These are phyloP conservation scores for Myrmophylax atrothorax DNA, from an alignment of 2,113 vertebrate species.

Conservation along the genomic window DNA sequence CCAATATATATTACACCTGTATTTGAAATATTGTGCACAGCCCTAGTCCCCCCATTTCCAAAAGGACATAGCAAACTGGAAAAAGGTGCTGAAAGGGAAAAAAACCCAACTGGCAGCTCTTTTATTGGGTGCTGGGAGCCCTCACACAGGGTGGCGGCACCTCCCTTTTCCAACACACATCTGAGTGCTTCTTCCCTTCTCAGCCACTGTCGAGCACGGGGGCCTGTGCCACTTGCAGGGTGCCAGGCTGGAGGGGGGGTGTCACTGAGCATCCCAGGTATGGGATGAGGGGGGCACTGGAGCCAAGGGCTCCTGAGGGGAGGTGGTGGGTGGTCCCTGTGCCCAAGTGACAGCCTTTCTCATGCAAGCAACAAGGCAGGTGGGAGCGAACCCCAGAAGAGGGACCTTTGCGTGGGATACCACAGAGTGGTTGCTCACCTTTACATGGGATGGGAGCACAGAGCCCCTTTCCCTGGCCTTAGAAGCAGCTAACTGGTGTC, in stretches of 20 bases:
- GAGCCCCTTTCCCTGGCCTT: not conserved
- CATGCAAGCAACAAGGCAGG: not conserved
- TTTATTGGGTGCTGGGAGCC: not conserved
- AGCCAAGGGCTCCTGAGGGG: not conserved
- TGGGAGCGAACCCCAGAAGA: not conserved
- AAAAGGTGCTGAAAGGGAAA: not conserved
- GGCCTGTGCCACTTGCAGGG: not conserved
- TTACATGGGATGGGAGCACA: not conserved
- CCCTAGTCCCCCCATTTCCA: not conserved
- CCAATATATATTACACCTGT: not conserved
- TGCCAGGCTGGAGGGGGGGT: not conserved
- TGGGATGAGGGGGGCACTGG: no score
- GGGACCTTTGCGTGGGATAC: not conserved
- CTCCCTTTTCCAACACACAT: accelerated
- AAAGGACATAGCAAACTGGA: not conserved
- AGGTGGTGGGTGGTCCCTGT: accelerated
- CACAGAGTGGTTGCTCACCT: not conserved
- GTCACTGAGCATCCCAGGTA: not conserved
- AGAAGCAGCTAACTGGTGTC: no score
- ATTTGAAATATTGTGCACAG: not conserved
- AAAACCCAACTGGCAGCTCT: not conserved
- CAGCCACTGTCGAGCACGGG: accelerated
- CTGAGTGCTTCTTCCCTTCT: not conserved
- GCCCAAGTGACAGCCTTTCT: not conserved
- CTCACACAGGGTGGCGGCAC: accelerated